Percentiles rank a stretch among this genome's conserved stretches.
These are phyloP conservation scores for Scomber colias DNA, from an alignment of 2,113 vertebrate genomes.

Conservation along the genomic window DNA sequence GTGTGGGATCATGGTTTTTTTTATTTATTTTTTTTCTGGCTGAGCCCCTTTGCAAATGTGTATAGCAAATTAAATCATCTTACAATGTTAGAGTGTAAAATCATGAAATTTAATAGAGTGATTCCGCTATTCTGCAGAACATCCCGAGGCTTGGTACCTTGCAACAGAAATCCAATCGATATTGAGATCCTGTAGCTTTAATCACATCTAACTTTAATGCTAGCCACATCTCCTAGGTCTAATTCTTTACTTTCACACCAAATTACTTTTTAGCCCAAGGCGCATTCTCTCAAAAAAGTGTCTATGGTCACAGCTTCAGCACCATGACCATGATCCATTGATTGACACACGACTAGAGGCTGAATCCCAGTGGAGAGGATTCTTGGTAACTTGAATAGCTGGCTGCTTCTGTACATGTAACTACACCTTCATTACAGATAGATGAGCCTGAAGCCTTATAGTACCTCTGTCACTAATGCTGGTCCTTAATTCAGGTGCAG, in stretches of 20 bases:
- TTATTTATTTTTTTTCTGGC: not conserved
- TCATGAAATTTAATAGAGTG: conserved; percentile 55
- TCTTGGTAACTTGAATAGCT: conserved; percentile 22
- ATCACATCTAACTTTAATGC: conserved; percentile 77
- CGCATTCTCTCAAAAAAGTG: conserved; percentile 54
- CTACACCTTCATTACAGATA: conserved; percentile 45
- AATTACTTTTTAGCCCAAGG: conserved; percentile 75
- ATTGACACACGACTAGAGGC: conserved; percentile 65
- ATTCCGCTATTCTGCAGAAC: conserved; percentile 51
- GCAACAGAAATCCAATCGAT: conserved; percentile 73
- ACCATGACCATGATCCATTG: conserved; percentile 60
- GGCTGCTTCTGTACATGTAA: conserved; percentile 39
- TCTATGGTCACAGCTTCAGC: conserved; percentile 60
- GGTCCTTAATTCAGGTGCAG: conserved; percentile 32
- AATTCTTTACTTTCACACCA: conserved; percentile 78
- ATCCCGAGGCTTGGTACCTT: conserved; percentile 55
- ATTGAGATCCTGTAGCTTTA: conserved; percentile 64
- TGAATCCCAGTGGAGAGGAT: conserved; percentile 45
- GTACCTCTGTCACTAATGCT: conserved; percentile 44
- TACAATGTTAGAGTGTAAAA: conserved; percentile 58
- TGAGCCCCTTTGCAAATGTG: conserved; percentile 44
- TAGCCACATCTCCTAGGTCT: conserved; percentile 68
- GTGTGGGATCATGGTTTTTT: conserved; percentile 30
- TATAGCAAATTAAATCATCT: conserved; percentile 70
- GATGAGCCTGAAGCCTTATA: conserved; percentile 12